Evolutionary conservation across 2,888 invertebrate genomes (phyloP).

Genomic region (Chloroclysta siterata): DNA sequence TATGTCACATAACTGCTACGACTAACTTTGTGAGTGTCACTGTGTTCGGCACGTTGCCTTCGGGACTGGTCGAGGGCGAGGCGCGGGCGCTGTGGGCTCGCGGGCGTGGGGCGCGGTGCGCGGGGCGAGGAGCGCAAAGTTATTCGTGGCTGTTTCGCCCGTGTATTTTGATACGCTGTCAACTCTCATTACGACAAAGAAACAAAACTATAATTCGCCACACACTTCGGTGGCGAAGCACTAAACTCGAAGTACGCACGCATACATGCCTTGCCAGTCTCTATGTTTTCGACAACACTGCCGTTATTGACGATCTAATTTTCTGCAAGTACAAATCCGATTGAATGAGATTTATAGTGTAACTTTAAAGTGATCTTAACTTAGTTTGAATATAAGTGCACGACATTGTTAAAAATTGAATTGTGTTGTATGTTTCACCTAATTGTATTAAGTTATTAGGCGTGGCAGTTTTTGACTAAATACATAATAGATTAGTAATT

Average conservation of each 20-base stretch:
- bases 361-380: constrained; percentile 82
- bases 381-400: constrained; percentile 81
- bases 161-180: constrained; percentile 72
- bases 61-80: constrained; percentile 1
- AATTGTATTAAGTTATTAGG: constrained; percentile 81
- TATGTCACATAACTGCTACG: constrained; percentile 72
- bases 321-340: constrained; percentile 84
- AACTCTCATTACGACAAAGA: constrained; percentile 78
- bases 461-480: constrained; percentile 79
- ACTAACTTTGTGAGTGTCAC: constrained; percentile 69
- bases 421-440: constrained; percentile 82
- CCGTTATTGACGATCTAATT: constrained; percentile 77
- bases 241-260: constrained; percentile 73
- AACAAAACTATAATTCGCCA: constrained; percentile 60
- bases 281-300: constrained; percentile 81
- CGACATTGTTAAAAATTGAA: constrained; percentile 81
- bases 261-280: constrained; percentile 83
- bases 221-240: constrained; percentile 37
- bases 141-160: constrained; percentile 61
- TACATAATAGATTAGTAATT: constrained; percentile 71
- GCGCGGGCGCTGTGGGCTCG: constrained; percentile 13
- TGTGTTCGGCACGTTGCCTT: constrained; percentile 15
- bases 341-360: constrained; percentile 82
- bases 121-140: constrained; percentile 53
- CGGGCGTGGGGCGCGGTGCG: constrained; percentile 9